Conservation (phyloP, 2,797 vertebrate genomes). For the Xenopus petersii region DNA sequence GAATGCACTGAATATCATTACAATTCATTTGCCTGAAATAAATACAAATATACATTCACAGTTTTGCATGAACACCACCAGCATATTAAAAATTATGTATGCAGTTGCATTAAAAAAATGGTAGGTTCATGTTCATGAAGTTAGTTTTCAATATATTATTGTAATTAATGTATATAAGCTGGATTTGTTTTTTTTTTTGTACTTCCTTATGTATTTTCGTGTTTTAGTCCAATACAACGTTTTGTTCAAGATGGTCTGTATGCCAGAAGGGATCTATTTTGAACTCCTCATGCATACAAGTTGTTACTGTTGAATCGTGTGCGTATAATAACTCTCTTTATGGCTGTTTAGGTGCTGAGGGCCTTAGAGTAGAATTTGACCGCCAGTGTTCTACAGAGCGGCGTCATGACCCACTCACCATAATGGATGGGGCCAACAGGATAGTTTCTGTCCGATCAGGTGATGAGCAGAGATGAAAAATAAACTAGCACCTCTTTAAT, state of each 20-base stretch:
- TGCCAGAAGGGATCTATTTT: not conserved
- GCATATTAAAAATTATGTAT: too few species aligned
- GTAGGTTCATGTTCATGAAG: too few species aligned
- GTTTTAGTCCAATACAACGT: not conserved
- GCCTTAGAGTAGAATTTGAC: slow-evolving; percentile 95
- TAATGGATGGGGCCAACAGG: slow-evolving; percentile 96
- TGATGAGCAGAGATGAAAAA: slow-evolving; percentile 52
- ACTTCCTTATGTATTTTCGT: too few species aligned
- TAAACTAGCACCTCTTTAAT: too few species aligned
- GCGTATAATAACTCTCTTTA: slow-evolving; percentile 29
- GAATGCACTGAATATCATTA: too few species aligned
- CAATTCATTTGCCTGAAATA: too few species aligned
- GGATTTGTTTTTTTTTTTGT: too few species aligned
- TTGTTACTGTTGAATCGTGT: slow-evolving; percentile 11
- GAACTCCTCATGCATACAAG: not conserved
- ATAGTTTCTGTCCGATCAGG: slow-evolving; percentile 97
- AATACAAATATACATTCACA: too few species aligned
- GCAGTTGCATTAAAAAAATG: too few species aligned
- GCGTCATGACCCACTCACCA: slow-evolving; percentile 91
- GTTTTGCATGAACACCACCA: too few species aligned
- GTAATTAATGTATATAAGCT: too few species aligned
- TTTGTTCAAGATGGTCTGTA: not conserved
- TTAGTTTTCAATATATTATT: too few species aligned
- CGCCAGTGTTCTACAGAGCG: slow-evolving; percentile 96
- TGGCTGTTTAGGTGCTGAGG: slow-evolving; percentile 83